Evolutionary conservation across 1,140 invertebrate genomes (phyloP), one percentile per base, ranked within the genome.

Genomic region (Littorina saxatilis): DNA sequence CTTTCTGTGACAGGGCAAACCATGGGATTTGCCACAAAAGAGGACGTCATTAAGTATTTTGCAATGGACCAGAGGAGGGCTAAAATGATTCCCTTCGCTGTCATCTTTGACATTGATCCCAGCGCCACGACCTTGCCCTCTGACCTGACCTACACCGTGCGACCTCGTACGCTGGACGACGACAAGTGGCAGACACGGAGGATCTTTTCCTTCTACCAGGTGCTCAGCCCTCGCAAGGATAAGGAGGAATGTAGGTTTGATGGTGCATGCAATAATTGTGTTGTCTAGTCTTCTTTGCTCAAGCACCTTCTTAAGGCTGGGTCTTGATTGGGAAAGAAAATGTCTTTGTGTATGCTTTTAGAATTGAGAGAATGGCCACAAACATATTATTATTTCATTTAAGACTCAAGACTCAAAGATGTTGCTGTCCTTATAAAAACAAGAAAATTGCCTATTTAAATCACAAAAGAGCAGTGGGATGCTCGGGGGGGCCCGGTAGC

Each of bases 171-270:
- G n/a, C 75, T 82, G 27, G 83, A 85, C 47, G 47, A 81, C 13
- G 87, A 88, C 47, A 83, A 68, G 79, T 96, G 95, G 95, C 91
- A 92, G 78, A 96, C 95, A 0, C 94, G 95, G 85, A 89, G 94
- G 20, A 86, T 94, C 23, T 96, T 94, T 89, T 95, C 95, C 2
- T 83, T 95, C 20, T 95, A 95, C 88, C 95, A 95, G 85, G 89
- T 92, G 15, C 93, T 94, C 15, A 95, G 95, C 3, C 95, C 95
- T 7, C 91, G 95, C 78, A 92, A 92, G 29, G 92, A 93, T 58
- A 85, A 93, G 1, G 40, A 43, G 29, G 85, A 72, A 79, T 95
- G 94, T 43, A 94, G 94, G 86, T 91, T 87, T 86, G 95, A 95
- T 90, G 4, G 63, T 40, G 17, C 39, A 23, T 52, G 20, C 27